Evolutionary conservation across 2,888 invertebrate genomes (phyloP).

Genomic region (Dryadula phaetusa): DNA sequence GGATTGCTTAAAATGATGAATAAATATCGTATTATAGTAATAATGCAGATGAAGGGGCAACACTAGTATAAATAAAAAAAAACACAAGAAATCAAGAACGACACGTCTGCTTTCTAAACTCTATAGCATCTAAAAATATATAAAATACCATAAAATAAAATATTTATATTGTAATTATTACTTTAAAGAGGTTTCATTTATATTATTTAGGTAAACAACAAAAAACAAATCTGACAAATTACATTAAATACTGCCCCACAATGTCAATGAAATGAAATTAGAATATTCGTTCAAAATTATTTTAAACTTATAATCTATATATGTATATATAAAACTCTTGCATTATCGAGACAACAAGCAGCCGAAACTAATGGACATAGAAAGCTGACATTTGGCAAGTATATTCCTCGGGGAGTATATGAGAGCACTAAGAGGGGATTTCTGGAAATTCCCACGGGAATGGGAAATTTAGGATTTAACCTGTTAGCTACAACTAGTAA

Average conservation of each 20-base stretch:
- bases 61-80: not conserved
- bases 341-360: too few relatives aligned
- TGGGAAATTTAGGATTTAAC: too few relatives aligned
- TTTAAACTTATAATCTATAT: too few relatives aligned
- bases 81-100: not conserved
- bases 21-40: not conserved
- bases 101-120: not conserved
- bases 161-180: not conserved
- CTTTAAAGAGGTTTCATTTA: not conserved
- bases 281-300: not conserved
- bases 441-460: too few relatives aligned
- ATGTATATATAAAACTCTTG: too few relatives aligned
- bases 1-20: not conserved
- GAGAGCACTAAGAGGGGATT: too few relatives aligned
- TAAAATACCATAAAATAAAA: not conserved
- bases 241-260: not conserved
- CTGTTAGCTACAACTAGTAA: too few relatives aligned
- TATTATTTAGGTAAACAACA: not conserved
- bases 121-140: too few relatives aligned
- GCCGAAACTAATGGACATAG: too few relatives aligned
- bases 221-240: not conserved
- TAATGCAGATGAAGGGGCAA: not conserved
- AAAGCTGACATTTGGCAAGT: too few relatives aligned
- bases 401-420: too few relatives aligned
- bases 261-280: not conserved